A percentile compares a stretch with the other conserved stretches of the same genome.
These are phyloP conservation scores for Marronus borbonicus DNA, from an alignment of 2,888 invertebrate genomes.

Conservation along the genomic window DNA sequence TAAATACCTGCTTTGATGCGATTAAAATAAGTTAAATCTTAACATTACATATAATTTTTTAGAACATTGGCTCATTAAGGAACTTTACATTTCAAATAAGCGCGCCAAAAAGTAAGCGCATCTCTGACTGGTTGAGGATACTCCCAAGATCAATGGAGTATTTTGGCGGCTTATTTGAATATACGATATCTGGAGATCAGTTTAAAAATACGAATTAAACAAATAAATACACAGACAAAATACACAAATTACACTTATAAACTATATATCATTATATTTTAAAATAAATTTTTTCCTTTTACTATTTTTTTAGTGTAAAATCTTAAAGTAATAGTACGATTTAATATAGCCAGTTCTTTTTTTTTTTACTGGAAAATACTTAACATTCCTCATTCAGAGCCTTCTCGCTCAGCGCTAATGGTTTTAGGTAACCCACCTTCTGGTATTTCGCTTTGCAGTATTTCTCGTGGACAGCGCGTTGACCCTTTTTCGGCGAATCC, in stretches of 20 bases:
- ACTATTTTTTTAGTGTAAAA: too few species aligned
- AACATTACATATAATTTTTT: not conserved
- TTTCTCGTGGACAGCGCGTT: constrained; percentile 71
- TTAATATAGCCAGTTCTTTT: too few species aligned
- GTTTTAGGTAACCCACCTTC: constrained; percentile 61
- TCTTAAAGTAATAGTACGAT: too few species aligned
- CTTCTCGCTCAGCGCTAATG: constrained; percentile 55
- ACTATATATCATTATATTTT: too few species aligned
- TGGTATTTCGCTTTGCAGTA: constrained; percentile 54
- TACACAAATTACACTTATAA: not conserved
- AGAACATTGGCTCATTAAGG: not conserved
- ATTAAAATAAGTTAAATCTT: constrained; percentile 2
- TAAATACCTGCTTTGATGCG: too few species aligned
- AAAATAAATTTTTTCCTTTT: too few species aligned
- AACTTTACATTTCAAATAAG: not conserved
- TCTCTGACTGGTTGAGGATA: not conserved
- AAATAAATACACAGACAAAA: constrained; percentile 5
- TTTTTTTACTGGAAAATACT: too few species aligned
- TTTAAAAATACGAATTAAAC: constrained; percentile 11
- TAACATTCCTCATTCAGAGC: constrained; percentile 12
- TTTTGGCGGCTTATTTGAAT: not conserved
- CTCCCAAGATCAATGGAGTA: too few species aligned
- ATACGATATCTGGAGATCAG: not conserved
- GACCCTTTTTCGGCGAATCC: constrained; percentile 70
- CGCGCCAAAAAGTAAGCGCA: not conserved